Base-by-base conservation (phyloP, 2,113 vertebrate genomes). In the Phalacrocorax brasilianus region DNA sequence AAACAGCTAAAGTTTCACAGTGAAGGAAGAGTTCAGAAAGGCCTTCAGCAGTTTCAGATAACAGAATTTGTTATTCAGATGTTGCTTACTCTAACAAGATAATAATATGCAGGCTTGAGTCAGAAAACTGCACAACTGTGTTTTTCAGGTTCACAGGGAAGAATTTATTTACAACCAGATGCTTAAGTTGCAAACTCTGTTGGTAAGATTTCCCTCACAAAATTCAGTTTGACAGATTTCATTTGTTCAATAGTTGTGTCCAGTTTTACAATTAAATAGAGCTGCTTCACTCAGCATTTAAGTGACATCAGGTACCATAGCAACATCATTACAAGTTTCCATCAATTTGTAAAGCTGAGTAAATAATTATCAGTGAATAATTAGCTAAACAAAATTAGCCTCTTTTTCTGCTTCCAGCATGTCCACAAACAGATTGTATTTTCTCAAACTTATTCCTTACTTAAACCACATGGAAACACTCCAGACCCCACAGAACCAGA, bases 281-380 rank as follows among this genome's bases (percentile, higher is more conserved):
- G 66, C 96, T 95, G 79, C 71, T 89, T 94, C 91, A 85, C 86
- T 93, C 83, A 91, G 88, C 73, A 79, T 92, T 95, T 75, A 96
- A 95, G 32, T 93, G 73, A 89, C 91, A 92, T 92, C 95, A 97
- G 94, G 94, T 96, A 77, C 86, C 95, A 96, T 95, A 97, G 96
- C 92, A 97, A 97, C 96, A 97, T 92, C 89, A 87, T 95, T 97
- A 92, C 92, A 96, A 96, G 86, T 91, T 97, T 97, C 89, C 89
- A 95, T 96, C 96, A 96, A 93, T 95, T 97, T 96, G 89, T 72
- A 78, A 80, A 97, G 89, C 96, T 85, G 89, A 96, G 94, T 97
- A 97, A 97, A 97, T 97, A 94, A 97, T 95, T 95, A 95, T 94
- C 92, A 91, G 96, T 93, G 96, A 97, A 97, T 97, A 97, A 97